Evolutionary conservation across 2,797 vertebrate species (phyloP).

Genomic region (Serranus cabrilla): DNA sequence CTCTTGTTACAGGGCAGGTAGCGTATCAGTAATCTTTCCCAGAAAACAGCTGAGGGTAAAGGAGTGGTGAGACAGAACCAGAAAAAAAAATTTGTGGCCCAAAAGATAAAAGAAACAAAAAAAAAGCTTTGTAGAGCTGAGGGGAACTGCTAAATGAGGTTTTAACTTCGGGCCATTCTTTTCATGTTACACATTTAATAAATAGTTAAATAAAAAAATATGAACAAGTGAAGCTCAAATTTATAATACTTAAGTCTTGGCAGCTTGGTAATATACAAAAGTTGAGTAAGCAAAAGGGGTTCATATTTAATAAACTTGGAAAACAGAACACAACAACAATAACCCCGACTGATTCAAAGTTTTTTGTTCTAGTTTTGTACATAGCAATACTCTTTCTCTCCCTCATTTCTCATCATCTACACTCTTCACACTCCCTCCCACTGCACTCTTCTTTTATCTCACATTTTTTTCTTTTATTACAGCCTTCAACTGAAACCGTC

Average conservation of each 20-base stretch:
- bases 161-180: too few relatives aligned
- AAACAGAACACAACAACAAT: not conserved
- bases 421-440: not conserved
- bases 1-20: not conserved
- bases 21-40: not conserved
- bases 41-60: not conserved
- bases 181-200: too few relatives aligned
- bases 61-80: not conserved
- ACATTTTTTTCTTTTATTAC: not conserved
- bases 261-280: too few relatives aligned
- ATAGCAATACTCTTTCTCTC: not conserved
- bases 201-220: too few relatives aligned
- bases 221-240: too few relatives aligned
- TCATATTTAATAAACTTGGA: not conserved
- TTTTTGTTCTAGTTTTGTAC: not conserved
- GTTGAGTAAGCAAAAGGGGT: too few relatives aligned
- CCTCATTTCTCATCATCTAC: not conserved
- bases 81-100: not conserved
- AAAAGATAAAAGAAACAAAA: too few relatives aligned
- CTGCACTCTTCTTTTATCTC: not conserved
- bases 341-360: not conserved
- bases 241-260: too few relatives aligned
- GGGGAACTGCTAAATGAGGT: not conserved
- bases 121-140: too few relatives aligned
- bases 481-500: not conserved